phyloP scores from a whole-genome alignment of 1,140 invertebrate genomes.

The Oreohelix idahoensis region DNA sequence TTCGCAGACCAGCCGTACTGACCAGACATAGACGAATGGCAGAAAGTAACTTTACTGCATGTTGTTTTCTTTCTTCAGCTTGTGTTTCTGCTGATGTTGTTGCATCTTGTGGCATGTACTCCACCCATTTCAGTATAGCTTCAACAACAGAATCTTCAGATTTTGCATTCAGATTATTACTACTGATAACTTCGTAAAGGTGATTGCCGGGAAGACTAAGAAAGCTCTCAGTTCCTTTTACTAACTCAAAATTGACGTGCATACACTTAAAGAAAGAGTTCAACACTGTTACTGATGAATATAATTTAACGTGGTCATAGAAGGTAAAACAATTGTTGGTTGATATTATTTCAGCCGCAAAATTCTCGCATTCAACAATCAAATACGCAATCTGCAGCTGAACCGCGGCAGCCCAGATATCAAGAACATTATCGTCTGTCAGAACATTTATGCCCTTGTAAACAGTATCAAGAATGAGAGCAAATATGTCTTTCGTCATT shows the following conservation, averaged over 20 bases:
- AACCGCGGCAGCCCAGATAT: background rate
- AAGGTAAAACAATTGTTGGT: background rate
- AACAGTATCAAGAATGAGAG: background rate
- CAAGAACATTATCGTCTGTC: background rate
- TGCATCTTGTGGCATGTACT: background rate
- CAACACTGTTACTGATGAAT: background rate
- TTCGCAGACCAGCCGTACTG: background rate
- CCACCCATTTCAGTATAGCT: background rate
- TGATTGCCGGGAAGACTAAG: background rate
- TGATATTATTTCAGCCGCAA: background rate
- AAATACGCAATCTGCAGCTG: background rate
- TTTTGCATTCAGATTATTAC: background rate
- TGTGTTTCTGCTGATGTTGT: background rate
- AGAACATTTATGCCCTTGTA: background rate
- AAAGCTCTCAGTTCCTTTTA: background rate
- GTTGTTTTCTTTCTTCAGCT: background rate
- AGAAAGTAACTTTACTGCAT: background rate
- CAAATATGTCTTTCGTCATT: background rate
- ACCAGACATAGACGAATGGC: background rate
- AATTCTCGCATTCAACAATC: constrained; percentile 7
- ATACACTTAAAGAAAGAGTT: background rate
- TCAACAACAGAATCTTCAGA: background rate
- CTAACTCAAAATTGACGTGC: background rate
- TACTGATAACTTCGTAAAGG: background rate
- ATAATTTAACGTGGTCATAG: background rate